These are phyloP conservation scores for Lithophane leautieri DNA, from an alignment of 2,888 invertebrate genomes.

Conservation along the genomic window DNA sequence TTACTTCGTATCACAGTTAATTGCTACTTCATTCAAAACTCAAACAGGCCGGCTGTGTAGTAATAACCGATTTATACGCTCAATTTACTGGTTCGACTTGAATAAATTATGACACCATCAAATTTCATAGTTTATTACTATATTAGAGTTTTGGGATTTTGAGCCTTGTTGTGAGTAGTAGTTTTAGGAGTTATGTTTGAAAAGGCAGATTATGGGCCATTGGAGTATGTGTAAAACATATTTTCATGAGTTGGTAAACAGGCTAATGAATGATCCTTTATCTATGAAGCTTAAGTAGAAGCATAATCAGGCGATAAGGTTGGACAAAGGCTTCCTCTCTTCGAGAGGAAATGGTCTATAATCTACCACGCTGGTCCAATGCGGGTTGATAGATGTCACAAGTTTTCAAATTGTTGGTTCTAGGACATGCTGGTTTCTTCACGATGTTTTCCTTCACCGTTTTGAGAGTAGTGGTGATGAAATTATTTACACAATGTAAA, in stretches of 20 bases:
- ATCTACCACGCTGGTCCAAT: too few species aligned
- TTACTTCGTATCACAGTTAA: conserved; percentile 23
- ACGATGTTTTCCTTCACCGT: too few species aligned
- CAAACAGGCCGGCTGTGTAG: conserved; percentile 16
- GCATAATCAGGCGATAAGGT: too few species aligned
- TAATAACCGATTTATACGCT: conserved; percentile 62
- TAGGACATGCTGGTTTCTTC: too few species aligned
- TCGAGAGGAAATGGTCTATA: too few species aligned
- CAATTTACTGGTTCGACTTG: conserved; percentile 59
- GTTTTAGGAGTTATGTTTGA: conserved; percentile 9
- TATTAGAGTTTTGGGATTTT: conserved; percentile 40
- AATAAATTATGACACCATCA: conserved; percentile 65
- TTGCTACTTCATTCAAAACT: conserved; percentile 37
- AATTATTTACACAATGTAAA: too few species aligned
- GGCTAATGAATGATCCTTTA: too few species aligned
- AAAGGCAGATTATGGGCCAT: background rate
- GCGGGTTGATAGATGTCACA: too few species aligned
- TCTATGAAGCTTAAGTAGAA: too few species aligned
- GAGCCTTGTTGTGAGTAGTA: conserved; percentile 29
- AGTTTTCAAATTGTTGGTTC: too few species aligned
- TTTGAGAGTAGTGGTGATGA: too few species aligned
- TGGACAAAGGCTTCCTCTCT: too few species aligned
- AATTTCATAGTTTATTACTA: conserved; percentile 67
- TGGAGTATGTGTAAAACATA: background rate
- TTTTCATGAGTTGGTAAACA: background rate